A percentile compares a stretch with the other conserved stretches of the same genome.
phyloP scores from a whole-genome alignment of 2,888 invertebrate species.

The Philopedon plagiatum region DNA sequence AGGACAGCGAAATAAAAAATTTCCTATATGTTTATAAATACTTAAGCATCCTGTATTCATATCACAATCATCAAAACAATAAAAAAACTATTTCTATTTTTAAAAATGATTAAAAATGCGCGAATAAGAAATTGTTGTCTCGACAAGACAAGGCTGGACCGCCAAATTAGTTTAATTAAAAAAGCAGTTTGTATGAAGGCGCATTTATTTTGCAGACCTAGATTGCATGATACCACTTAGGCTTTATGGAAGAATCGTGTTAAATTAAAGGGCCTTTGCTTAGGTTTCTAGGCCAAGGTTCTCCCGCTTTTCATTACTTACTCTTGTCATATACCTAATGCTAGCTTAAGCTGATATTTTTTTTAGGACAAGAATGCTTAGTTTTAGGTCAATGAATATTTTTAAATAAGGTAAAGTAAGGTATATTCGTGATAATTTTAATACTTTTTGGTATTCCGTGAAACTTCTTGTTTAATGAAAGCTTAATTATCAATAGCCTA shows the following conservation, averaged over 20 bases:
- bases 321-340: neutral
- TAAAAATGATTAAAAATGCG: slow-evolving; percentile 12
- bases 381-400: no score
- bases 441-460: no score
- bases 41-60: no score
- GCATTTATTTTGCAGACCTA: neutral
- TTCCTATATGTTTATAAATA: no score
- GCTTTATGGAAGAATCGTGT: slow-evolving; percentile 9
- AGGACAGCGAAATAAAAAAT: no score
- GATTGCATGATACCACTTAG: slow-evolving; percentile 4
- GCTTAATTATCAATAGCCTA: no score
- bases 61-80: neutral
- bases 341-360: neutral
- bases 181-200: neutral
- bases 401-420: no score
- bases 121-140: neutral
- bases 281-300: slow-evolving; percentile 11
- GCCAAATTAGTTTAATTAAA: slow-evolving; percentile 13
- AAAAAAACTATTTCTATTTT: neutral
- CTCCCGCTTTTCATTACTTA: neutral
- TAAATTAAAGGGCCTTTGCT: neutral
- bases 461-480: no score
- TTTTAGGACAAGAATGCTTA: no score
- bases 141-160: slow-evolving; percentile 2
- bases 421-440: no score